Percentiles rank a stretch among this genome's conserved stretches.
phyloP scores from a whole-genome alignment of 1,140 invertebrate species.

The Contarinia nasturtii region DNA sequence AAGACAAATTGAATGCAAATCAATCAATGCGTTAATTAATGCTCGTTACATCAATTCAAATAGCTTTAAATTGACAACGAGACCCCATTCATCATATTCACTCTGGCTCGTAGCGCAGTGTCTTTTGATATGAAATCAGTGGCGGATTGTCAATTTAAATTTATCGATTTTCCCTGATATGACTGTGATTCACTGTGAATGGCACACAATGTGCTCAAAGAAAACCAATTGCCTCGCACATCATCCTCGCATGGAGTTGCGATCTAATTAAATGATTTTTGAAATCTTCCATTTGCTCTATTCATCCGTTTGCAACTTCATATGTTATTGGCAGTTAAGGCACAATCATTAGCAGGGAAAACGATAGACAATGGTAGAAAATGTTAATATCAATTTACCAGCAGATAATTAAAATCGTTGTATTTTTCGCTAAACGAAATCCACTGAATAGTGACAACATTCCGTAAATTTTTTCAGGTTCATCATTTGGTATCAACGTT shows the following conservation, averaged over 20 bases:
- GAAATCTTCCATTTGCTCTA: neutral
- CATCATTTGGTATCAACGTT: slow-evolving; percentile 8
- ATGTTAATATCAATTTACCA: slow-evolving; percentile 21
- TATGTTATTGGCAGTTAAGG: neutral
- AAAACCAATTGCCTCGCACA: no score
- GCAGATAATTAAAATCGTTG: slow-evolving; percentile 28
- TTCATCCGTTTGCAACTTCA: neutral
- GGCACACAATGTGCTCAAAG: no score
- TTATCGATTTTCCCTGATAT: neutral
- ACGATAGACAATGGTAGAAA: neutral
- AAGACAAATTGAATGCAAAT: neutral
- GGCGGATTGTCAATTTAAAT: neutral
- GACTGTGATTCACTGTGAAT: no score
- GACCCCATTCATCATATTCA: no score
- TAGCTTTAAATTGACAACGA: neutral
- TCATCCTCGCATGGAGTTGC: no score
- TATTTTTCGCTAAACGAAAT: slow-evolving; percentile 32
- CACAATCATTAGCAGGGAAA: neutral
- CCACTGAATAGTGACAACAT: slow-evolving; percentile 34
- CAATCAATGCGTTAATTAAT: neutral
- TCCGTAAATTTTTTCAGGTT: slow-evolving; percentile 24
- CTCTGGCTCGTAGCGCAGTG: no score
- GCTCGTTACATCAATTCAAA: neutral
- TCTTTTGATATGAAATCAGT: no score
- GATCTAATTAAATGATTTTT: neutral